These are phyloP conservation scores for Ceratosolen fusciceps DNA, from an alignment of 1,140 invertebrate genomes.

Conservation along the genomic window DNA sequence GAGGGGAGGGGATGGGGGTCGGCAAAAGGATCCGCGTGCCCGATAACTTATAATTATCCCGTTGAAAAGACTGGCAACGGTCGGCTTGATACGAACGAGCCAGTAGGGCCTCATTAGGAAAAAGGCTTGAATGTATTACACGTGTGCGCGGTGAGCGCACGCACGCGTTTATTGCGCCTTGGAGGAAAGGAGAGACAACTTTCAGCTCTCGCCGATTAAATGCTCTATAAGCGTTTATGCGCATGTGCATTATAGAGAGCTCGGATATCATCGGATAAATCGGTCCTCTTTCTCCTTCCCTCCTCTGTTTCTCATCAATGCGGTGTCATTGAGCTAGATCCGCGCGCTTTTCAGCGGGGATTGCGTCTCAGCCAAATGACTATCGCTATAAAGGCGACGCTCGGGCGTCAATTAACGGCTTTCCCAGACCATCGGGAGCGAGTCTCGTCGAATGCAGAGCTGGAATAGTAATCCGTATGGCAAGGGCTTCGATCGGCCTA, in stretches of 20 bases:
- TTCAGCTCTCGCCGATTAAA: constrained; percentile 27
- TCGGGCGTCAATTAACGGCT: constrained; percentile 40
- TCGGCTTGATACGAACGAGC: not conserved
- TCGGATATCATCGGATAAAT: not conserved
- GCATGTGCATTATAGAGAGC: not conserved
- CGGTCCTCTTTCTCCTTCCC: not conserved
- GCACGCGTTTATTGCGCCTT: not conserved
- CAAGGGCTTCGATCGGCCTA: too few relatives aligned
- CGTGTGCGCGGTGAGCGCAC: not conserved
- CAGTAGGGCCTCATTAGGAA: constrained; percentile 41
- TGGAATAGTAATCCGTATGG: not conserved
- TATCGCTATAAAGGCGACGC: constrained; percentile 3
- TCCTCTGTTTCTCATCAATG: not conserved
- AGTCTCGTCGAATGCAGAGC: not conserved
- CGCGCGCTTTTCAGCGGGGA: not conserved
- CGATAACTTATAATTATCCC: constrained; percentile 51
- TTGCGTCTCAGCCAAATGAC: not conserved
- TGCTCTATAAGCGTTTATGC: too few relatives aligned
- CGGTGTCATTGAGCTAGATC: not conserved
- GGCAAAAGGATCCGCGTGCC: constrained; percentile 33
- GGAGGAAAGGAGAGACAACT: not conserved
- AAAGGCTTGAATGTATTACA: not conserved
- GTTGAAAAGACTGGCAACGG: constrained; percentile 41
- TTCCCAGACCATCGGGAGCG: not conserved
- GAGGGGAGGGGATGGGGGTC: not conserved